Base-by-base conservation (phyloP, 2,113 vertebrate species). In the Burhinus oedicnemus region DNA sequence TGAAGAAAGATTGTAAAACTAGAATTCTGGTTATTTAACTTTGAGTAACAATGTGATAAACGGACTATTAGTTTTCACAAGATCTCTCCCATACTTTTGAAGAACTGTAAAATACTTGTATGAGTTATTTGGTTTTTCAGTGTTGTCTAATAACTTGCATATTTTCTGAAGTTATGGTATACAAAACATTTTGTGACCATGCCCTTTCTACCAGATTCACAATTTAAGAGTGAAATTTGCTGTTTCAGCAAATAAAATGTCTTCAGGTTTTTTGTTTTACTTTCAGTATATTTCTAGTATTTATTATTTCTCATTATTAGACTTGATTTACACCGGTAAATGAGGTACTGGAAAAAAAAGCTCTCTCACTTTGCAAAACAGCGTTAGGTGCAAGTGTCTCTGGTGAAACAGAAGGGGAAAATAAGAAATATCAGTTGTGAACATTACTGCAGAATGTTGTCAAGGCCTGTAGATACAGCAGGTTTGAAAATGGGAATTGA, bases 1-100 rank as follows among this genome's bases (percentile, higher is more conserved):
- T 82, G 90, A 97, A 95, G 61, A 40, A 93, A 97, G 88, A 71
- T 42, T 81, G 75, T 76, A 94, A 96, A 96, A 93, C 60, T 78
- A 69, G 57, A 94, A 84, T 94, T 97, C 62, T 89, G 18, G 30
- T 92, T 76, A 62, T 96, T 97, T 93, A 82, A 69, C 79, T 89
- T 94, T 47, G 45, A 90, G 45, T 54, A 95, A 55, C n/a, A 51
- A 14, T 36, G 51, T 58, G 47, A 51, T 89, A 79, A 95, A 93
- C 3, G 17, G 26, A 30, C 7, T 30, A 12, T 54, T 34, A 65
- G 23, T 65, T 95, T 76, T 49, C 57, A 52, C 58, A 93, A 87
- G 26, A 9, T 51, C 45, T 83, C 40, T 45, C 18, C 16, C 38
- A 8, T 81, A n/a, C 64, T 92, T 29, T 61, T 16, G 45, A 49